Conservation (phyloP, 2,797 vertebrate genomes). For the Artibeus lituratus region DNA sequence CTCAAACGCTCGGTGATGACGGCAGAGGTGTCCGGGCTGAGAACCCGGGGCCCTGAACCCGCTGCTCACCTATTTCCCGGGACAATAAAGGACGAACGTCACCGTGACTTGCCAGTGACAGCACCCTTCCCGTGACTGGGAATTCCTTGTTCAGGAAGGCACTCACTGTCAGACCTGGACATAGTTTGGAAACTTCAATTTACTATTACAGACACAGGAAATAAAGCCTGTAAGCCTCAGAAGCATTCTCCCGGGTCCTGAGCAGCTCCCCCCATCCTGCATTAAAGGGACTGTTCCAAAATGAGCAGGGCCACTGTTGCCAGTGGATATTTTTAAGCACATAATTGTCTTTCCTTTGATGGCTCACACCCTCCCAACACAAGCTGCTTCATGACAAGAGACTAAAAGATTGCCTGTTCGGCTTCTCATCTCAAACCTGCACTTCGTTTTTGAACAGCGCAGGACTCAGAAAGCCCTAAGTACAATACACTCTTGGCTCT, state of each 20-base stretch:
- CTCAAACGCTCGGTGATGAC: background rate
- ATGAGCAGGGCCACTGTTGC: background rate
- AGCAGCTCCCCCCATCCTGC: background rate
- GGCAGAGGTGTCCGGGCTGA: conserved; percentile 10
- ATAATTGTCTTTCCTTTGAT: background rate
- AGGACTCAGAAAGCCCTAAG: conserved; percentile 45
- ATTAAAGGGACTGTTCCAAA: background rate
- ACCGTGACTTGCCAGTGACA: background rate
- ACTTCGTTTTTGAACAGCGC: conserved; percentile 42
- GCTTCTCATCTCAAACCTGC: conserved; percentile 44
- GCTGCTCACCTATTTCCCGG: background rate
- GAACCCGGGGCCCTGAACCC: background rate
- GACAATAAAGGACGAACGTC: conserved; percentile 52
- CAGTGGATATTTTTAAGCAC: background rate
- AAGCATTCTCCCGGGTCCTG: background rate
- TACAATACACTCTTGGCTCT: conserved; percentile 28
- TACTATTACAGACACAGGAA: conserved; percentile 28
- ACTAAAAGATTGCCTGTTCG: background rate
- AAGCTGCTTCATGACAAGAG: conserved; percentile 49
- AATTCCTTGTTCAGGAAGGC: background rate
- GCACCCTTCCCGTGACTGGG: background rate
- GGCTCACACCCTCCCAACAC: background rate
- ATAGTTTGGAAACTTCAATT: conserved; percentile 41
- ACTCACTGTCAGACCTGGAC: background rate
- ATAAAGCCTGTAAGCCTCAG: background rate